These are phyloP conservation scores for Tragelaphus imberbis DNA, from an alignment of 2,113 vertebrate species.

Conservation along the genomic window DNA sequence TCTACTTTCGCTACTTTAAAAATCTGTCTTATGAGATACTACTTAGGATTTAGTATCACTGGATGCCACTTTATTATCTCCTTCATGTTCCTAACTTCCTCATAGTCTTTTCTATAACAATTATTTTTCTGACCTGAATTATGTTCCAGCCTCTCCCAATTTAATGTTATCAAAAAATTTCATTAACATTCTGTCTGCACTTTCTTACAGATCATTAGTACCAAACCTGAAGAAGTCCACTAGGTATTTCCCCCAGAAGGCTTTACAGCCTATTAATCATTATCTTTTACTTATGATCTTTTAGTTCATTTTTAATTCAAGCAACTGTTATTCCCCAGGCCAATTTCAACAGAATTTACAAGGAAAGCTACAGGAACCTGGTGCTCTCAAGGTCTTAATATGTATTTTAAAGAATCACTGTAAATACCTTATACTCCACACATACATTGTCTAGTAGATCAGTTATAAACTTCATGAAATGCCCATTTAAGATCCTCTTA, in stretches of 20 bases:
- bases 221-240: not conserved
- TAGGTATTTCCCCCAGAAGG: not conserved
- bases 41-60: not conserved
- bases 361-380: not conserved
- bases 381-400: not conserved
- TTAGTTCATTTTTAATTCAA: constrained; percentile 55
- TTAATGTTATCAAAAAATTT: constrained; percentile 12
- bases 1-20: not conserved
- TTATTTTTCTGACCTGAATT: constrained; percentile 26
- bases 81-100: not conserved
- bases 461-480: not conserved
- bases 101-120: not conserved
- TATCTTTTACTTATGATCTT: constrained; percentile 17
- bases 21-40: not conserved
- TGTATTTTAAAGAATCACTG: not conserved
- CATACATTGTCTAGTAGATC: not conserved
- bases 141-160: not conserved
- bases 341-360: constrained; percentile 24
- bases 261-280: constrained; percentile 22
- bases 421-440: not conserved
- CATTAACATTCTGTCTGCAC: constrained; percentile 6
- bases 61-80: not conserved
- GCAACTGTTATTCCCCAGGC: constrained; percentile 7
- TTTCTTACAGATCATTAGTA: constrained; percentile 39
- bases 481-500: not conserved